These are phyloP conservation scores for Chrysocyon brachyurus DNA, from an alignment of 2,797 vertebrate genomes.

Conservation along the genomic window DNA sequence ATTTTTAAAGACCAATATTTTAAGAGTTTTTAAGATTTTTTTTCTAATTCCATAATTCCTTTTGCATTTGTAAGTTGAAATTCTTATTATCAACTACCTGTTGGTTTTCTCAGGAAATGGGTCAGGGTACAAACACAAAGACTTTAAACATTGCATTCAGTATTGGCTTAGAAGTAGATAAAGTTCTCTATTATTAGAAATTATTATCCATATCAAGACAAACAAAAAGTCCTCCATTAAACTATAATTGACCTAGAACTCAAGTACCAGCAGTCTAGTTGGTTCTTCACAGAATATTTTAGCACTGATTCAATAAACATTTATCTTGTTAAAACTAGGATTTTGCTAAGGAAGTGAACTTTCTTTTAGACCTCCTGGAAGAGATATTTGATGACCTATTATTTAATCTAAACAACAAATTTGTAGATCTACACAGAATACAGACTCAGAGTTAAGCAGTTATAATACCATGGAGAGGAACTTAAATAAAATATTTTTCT, in stretches of 20 bases:
- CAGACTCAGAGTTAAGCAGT: slow-evolving; percentile 27
- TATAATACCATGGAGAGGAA: slow-evolving; percentile 54
- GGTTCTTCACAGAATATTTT: slow-evolving; percentile 1
- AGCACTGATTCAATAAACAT: slow-evolving; percentile 14
- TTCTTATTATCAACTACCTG: background rate
- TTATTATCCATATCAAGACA: background rate
- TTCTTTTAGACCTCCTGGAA: slow-evolving; percentile 12
- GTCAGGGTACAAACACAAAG: background rate
- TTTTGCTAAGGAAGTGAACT: slow-evolving; percentile 34
- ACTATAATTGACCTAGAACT: slow-evolving; percentile 19
- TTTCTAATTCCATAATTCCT: slow-evolving; percentile 10
- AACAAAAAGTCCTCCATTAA: slow-evolving; percentile 49
- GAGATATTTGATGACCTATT: slow-evolving; percentile 33
- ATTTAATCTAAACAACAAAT: slow-evolving; percentile 54
- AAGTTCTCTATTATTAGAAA: slow-evolving; percentile 25
- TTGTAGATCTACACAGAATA: slow-evolving; percentile 36
- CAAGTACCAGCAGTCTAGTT: background rate
- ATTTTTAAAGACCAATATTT: background rate
- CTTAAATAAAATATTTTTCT: slow-evolving; percentile 56
- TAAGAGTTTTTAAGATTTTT: background rate
- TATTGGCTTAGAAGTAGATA: background rate
- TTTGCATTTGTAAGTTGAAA: slow-evolving; percentile 17
- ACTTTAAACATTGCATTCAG: background rate
- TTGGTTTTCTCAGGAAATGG: background rate
- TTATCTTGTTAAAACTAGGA: background rate